Conservation (phyloP, 1,140 invertebrate genomes). For the Aphidius gifuensis region DNA sequence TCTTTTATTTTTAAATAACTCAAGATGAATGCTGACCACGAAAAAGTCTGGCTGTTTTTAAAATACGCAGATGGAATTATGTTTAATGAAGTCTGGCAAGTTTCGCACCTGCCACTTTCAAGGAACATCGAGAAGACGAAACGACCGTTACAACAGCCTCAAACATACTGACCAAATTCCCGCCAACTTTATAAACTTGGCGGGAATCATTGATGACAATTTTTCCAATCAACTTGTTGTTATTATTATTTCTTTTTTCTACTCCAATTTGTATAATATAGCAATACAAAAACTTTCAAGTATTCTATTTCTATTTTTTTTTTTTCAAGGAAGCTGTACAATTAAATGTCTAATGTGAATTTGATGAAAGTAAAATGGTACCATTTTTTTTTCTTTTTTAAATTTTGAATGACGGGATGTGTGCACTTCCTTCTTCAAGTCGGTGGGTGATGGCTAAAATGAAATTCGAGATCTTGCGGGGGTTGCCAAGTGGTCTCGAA, state of each 20-base stretch:
- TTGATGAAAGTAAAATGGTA: too few relatives aligned
- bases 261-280: too few relatives aligned
- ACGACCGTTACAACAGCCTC: constrained; percentile 43
- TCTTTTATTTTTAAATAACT: constrained; percentile 22
- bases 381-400: too few relatives aligned
- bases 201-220: constrained; percentile 3
- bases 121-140: constrained; percentile 28
- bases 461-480: constrained; percentile 14
- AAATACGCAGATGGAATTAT: constrained; percentile 46
- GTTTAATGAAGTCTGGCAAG: constrained; percentile 53
- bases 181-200: constrained; percentile 4
- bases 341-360: too few relatives aligned
- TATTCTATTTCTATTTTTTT: too few relatives aligned
- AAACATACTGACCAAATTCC: constrained; percentile 32
- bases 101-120: constrained; percentile 50
- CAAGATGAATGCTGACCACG: constrained; percentile 29
- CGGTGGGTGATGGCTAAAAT: neutral
- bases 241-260: too few relatives aligned
- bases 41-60: constrained; percentile 27
- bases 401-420: too few relatives aligned
- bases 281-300: too few relatives aligned
- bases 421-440: too few relatives aligned
- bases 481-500: constrained; percentile 9
- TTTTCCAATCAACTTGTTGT: neutral
- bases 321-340: too few relatives aligned